These are phyloP conservation scores for Heliornis fulica DNA, from an alignment of 2,113 vertebrate genomes.

Conservation along the genomic window DNA sequence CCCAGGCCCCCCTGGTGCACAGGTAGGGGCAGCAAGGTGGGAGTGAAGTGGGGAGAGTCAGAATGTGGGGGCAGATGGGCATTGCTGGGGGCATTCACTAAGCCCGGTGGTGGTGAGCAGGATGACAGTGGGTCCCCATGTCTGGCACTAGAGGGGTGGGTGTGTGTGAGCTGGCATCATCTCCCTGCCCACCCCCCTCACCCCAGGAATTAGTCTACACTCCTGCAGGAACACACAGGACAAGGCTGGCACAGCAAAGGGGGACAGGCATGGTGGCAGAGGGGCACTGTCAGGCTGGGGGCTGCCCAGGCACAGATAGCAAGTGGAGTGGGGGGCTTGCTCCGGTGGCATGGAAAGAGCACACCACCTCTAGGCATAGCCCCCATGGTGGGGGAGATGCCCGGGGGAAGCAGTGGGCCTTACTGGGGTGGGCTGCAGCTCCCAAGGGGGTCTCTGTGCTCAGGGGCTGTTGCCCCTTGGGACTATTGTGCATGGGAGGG, in stretches of 20 bases:
- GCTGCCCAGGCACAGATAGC: neutral
- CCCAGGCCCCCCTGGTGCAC: neutral
- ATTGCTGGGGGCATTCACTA: accelerated
- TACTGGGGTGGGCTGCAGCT: neutral
- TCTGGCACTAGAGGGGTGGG: neutral
- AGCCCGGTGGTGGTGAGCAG: accelerated
- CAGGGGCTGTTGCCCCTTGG: neutral
- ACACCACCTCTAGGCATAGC: neutral
- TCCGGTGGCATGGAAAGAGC: neutral
- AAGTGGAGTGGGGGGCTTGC: neutral
- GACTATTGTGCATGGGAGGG: neutral
- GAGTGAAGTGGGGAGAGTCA: accelerated
- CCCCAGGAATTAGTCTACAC: neutral
- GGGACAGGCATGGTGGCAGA: neutral
- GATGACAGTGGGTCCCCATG: neutral
- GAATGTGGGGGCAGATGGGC: neutral
- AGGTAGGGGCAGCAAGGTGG: neutral
- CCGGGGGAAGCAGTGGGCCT: neutral
- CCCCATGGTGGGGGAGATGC: neutral
- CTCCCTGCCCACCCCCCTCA: no score
- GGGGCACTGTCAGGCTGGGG: accelerated
- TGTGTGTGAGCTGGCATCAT: neutral
- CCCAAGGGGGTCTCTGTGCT: neutral
- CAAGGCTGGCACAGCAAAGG: neutral
- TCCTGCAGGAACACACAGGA: accelerated